A percentile compares a stretch with the other conserved stretches of the same genome.
phyloP scores from a whole-genome alignment of 1,140 invertebrate species.

The Andrena cerasifolii region DNA sequence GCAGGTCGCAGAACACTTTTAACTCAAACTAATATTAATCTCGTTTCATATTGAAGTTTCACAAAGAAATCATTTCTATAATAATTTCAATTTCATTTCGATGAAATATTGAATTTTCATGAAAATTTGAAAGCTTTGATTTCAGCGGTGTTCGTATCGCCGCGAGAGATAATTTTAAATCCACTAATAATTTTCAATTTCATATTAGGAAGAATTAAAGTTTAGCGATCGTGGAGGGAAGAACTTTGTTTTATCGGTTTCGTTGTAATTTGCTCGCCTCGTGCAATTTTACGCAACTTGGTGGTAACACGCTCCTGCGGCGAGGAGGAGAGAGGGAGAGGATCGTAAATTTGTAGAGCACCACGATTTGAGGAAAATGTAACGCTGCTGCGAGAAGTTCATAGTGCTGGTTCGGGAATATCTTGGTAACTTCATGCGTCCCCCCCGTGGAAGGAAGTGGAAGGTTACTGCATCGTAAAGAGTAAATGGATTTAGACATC shows the following conservation, averaged over 20 bases:
- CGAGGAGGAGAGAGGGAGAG: not conserved
- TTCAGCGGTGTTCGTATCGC: too few species aligned
- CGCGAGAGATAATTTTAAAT: too few species aligned
- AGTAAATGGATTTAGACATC: not conserved
- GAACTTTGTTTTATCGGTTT: too few species aligned
- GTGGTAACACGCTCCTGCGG: not conserved
- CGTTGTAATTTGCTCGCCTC: not conserved
- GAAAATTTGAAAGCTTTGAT: too few species aligned
- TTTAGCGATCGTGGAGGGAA: not conserved
- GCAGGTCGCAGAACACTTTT: too few species aligned
- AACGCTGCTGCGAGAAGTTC: not conserved
- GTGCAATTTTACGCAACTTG: not conserved
- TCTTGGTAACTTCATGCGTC: not conserved
- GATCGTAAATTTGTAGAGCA: not conserved
- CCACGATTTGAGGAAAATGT: constrained; percentile 6
- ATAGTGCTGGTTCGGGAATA: not conserved
- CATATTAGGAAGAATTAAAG: not conserved
- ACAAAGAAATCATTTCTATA: too few species aligned
- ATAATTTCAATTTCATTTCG: too few species aligned
- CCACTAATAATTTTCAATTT: too few species aligned
- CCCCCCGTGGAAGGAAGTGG: not conserved
- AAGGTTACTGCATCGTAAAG: not conserved
- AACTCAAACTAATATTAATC: too few species aligned
- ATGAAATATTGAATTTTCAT: too few species aligned
- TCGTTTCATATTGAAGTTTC: too few species aligned